Percentiles rank a stretch among this genome's conserved stretches.
phyloP scores from a whole-genome alignment of 2,797 vertebrate species.

The Ficedula albicollis region DNA sequence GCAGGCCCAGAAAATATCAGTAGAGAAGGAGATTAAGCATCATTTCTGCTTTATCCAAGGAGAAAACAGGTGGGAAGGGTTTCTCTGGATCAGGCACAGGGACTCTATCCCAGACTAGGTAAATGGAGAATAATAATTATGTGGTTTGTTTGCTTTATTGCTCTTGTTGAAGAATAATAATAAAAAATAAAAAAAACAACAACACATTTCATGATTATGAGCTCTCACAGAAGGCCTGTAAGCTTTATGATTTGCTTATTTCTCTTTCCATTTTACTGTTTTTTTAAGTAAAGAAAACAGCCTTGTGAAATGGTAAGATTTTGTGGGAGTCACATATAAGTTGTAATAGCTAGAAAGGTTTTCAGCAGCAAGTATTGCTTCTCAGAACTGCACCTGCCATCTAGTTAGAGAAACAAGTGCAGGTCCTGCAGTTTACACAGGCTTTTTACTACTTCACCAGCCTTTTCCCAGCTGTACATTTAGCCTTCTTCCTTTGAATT shows the following conservation, averaged over 20 bases:
- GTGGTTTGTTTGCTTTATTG: not conserved
- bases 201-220: not conserved
- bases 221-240: not conserved
- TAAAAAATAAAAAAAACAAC: not conserved
- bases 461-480: not conserved
- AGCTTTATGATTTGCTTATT: not conserved
- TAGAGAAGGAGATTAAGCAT: not conserved
- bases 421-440: not conserved
- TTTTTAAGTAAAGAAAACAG: not conserved
- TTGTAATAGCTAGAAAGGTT: not conserved
- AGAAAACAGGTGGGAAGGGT: not conserved
- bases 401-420: not conserved
- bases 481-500: not conserved
- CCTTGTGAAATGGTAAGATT: not conserved
- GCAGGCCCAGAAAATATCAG: not conserved
- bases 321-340: not conserved
- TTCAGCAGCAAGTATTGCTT: not conserved
- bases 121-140: not conserved
- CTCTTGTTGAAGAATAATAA: not conserved
- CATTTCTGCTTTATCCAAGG: not conserved
- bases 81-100: not conserved
- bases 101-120: not conserved
- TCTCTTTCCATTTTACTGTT: not conserved
- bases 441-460: not conserved
- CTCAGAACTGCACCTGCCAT: not conserved